These are phyloP conservation scores for Allolobophora icterica DNA, from an alignment of 2,888 invertebrate genomes.

Conservation along the genomic window DNA sequence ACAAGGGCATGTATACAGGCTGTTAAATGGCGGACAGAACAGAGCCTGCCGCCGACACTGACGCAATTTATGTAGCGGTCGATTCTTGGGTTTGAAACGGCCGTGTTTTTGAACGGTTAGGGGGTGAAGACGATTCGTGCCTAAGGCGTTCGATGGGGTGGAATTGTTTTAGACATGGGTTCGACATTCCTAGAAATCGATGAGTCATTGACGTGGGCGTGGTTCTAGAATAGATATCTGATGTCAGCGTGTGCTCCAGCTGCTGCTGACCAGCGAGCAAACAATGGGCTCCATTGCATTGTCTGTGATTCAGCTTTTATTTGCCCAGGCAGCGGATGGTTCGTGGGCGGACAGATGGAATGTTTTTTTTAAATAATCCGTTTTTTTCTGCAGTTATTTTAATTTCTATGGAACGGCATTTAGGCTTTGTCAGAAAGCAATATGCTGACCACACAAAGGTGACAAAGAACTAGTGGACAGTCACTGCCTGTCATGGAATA, in stretches of 20 bases:
- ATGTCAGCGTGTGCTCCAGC: neutral
- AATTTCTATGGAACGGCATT: neutral
- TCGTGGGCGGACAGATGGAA: neutral
- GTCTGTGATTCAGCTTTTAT: neutral
- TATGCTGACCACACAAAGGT: neutral
- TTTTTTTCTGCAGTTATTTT: neutral
- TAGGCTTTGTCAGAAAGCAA: neutral
- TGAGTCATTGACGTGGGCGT: constrained; percentile 19
- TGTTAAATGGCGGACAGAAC: neutral
- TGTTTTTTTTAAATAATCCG: neutral
- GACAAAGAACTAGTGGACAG: neutral
- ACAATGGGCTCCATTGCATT: constrained; percentile 19
- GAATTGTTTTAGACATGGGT: neutral
- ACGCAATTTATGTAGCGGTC: constrained; percentile 5
- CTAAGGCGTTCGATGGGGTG: neutral
- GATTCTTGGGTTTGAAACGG: neutral
- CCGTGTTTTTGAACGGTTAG: neutral
- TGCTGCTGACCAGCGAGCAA: neutral
- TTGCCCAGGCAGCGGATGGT: neutral
- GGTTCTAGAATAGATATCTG: neutral
- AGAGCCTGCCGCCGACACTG: neutral
- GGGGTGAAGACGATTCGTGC: neutral
- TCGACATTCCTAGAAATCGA: constrained; percentile 24
- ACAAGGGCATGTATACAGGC: neutral
- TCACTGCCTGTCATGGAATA: neutral